Evolutionary conservation across 2,113 vertebrate species (phyloP), one percentile per base, ranked within the genome.

Genomic region (Rattus norvegicus): DNA sequence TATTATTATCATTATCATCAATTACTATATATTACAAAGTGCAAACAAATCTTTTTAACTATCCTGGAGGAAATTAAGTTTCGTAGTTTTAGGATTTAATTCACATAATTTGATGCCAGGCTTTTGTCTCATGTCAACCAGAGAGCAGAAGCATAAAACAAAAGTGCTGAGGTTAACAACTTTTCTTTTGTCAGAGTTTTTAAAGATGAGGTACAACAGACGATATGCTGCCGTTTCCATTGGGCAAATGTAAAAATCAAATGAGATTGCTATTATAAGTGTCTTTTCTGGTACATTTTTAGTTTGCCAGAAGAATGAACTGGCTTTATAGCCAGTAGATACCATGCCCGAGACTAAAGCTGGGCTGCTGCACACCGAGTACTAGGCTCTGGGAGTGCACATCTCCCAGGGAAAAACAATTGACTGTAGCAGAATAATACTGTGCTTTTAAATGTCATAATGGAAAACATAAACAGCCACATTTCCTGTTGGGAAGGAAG

Each of bases 81-180:
- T 76, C 90, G 1, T 87, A 24, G 65, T 86, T 85, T 95, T 85
- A 92, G 93, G 11, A 30, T 54, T 72, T 92, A n/a, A 52, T 36
- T 65, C 28, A 76, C n/a, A 92, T 12, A 8, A 87, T 10, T 92
- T 89, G 65, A 69, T 83, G 20, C 20, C 52, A 86, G 1, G 3
- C 43, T 77, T 80, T 87, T 91, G 49, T 73, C 88, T 65, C n/a
- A 47, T 91, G 56, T 10, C 47, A 52, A 86, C 65, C 16, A 92
- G 69, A 43, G 69, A 91, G 65, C 11, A 63, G 56, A 80, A 75
- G 26, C 5, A 39, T 86, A 89, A 81, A 70, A 47, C 39, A 4
- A 69, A 69, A 73, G 5, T 30, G 16, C 22, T 88, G 84, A 0
- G 16, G 56, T 93, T 88, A 36, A 61, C 36, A 26, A 16, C 54